Base-by-base conservation (phyloP, 2,888 invertebrate species). In the Pogonocherus hispidulus region DNA sequence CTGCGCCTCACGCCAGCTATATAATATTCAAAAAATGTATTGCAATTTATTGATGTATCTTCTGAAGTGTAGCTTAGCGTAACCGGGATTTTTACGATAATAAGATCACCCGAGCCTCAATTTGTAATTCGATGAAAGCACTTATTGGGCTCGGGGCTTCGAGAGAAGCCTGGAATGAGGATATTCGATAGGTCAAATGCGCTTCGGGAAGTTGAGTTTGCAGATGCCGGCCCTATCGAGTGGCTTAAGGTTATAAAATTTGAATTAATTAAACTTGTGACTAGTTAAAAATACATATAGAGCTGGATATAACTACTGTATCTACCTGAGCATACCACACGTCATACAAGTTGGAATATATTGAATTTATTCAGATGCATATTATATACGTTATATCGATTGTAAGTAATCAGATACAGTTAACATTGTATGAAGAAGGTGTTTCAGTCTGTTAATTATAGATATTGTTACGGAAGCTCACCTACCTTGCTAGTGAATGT, bases 121-220 rank as follows among this genome's bases (percentile, higher is more conserved):
- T 52, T 52, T 52, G 52, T 52, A 32, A 52, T 32, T 52, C 32
- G 52, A 52, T 32, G 32, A 52, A 52, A 52, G 52, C 52, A 32
- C 52, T 52, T 52, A 52, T 52, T 52, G 52, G 52, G 20, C 27
- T 32, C 27, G 16, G 14, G 9, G 9, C 18, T 52, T 41, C 41
- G n/a, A n/a, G 2, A 41, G 41, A 41, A 41, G 32, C 52, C 11
- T 18, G 32, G 16, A 22, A 27, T 19, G 9, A n/a, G 18, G 18
- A 27, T 32, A 27, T 49, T 52, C 32, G 52, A 32, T 27, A 52
- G 52, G 19, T 32, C 52, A 18, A 52, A 35, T 32, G 32, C 16
- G 52, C 32, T 52, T 52, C 32, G 18, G 52, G 52, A 32, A 32
- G 16, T 52, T 14, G 14, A 23, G n/a, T 27, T 27, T n/a, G 49